Percentiles rank a stretch among this genome's conserved stretches.
Conservation (phyloP, 2,888 invertebrate genomes). For the Osmoderma eremita region DNA sequence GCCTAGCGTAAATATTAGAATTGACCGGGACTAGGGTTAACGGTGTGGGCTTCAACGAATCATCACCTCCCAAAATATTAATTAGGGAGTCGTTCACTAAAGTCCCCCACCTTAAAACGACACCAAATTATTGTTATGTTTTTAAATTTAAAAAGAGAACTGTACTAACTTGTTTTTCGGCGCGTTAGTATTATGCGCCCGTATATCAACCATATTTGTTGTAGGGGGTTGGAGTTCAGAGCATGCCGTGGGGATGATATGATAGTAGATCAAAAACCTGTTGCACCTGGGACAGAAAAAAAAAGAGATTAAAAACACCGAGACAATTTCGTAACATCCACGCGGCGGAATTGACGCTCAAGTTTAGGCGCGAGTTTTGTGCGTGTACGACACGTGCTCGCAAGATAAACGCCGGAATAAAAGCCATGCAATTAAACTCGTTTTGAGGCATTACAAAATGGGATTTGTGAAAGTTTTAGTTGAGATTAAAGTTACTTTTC, state of each 20-base stretch:
- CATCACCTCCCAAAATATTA: conserved; percentile 57
- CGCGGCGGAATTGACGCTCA: not conserved
- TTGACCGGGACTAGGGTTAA: conserved; percentile 60
- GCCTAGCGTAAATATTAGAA: conserved; percentile 60
- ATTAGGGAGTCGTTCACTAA: conserved; percentile 57
- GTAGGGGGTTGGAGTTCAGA: too few relatives aligned
- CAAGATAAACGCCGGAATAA: not conserved
- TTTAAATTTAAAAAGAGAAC: conserved; percentile 6
- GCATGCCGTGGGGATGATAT: too few relatives aligned
- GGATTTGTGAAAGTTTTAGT: too few relatives aligned
- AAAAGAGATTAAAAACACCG: not conserved
- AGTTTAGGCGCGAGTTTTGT: conserved; percentile 1
- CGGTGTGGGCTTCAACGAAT: conserved; percentile 55
- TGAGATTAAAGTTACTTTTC: too few relatives aligned
- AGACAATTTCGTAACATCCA: conserved; percentile 10
- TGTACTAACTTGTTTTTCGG: conserved; percentile 56
- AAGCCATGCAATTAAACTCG: not conserved
- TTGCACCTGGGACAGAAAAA: conserved; percentile 52
- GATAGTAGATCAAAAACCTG: conserved; percentile 52
- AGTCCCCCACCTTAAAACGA: conserved; percentile 58
- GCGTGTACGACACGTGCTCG: not conserved
- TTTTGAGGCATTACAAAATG: too few relatives aligned
- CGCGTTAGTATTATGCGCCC: conserved; percentile 54
- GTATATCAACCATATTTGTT: conserved; percentile 56
- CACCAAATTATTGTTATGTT: not conserved